Conservation (phyloP, 2,113 vertebrate species). For the Uria aalge region DNA sequence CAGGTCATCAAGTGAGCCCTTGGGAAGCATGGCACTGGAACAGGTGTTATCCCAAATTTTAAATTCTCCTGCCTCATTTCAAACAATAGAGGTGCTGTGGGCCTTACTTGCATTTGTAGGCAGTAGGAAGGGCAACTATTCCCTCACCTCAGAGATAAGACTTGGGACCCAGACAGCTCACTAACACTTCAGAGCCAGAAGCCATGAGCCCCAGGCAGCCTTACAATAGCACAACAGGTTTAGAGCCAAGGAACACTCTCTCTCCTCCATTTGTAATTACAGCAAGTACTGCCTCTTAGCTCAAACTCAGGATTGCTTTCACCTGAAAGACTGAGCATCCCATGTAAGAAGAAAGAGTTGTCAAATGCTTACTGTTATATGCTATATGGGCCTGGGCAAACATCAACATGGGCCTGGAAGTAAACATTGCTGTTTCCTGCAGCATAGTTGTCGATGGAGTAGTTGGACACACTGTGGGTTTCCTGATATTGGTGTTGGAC, state of each 20-base stretch:
- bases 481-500: conserved; percentile 62
- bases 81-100: background rate
- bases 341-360: background rate
- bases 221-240: background rate
- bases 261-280: background rate
- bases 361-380: conserved; percentile 19
- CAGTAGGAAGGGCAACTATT: background rate
- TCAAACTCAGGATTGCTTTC: background rate
- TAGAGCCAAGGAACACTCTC: background rate
- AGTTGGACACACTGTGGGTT: conserved; percentile 29
- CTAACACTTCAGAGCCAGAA: background rate
- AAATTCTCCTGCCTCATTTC: background rate
- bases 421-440: background rate
- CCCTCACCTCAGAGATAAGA: background rate
- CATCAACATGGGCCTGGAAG: background rate
- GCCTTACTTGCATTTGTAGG: background rate
- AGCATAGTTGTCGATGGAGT: background rate
- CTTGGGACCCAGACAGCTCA: background rate
- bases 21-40: background rate
- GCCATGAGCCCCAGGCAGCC: background rate
- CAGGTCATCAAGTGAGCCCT: background rate
- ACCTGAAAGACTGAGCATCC: background rate
- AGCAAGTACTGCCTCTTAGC: background rate
- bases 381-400: background rate
- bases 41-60: background rate